These are phyloP conservation scores for Bombus huntii DNA, from an alignment of 1,140 invertebrate genomes.

Conservation along the genomic window DNA sequence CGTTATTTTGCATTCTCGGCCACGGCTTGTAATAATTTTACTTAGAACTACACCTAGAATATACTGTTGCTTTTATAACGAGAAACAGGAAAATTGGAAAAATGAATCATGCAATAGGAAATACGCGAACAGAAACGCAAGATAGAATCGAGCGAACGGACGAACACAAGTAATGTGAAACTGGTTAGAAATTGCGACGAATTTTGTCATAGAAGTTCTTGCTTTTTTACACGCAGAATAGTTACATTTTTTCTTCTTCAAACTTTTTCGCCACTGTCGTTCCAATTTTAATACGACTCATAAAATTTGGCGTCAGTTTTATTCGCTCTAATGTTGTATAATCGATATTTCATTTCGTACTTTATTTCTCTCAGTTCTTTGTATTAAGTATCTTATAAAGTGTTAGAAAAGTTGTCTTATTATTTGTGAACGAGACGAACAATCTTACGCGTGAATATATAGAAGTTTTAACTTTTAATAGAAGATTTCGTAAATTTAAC, in stretches of 20 bases:
- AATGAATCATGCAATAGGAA: background rate
- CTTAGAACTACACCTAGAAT: background rate
- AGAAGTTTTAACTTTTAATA: too few relatives aligned
- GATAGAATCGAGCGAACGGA: too few relatives aligned
- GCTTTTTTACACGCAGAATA: background rate
- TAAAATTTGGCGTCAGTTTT: background rate
- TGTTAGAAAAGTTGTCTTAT: background rate
- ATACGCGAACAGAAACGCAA: background rate
- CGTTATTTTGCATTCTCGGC: background rate
- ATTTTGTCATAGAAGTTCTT: background rate
- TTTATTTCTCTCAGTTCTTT: background rate
- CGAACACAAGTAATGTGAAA: too few relatives aligned
- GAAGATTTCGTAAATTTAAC: too few relatives aligned
- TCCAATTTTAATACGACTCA: too few relatives aligned
- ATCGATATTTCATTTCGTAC: background rate
- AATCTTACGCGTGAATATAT: too few relatives aligned
- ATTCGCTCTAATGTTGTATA: background rate
- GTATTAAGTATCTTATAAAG: too few relatives aligned
- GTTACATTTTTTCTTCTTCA: background rate
- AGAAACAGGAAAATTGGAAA: background rate
- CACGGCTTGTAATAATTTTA: background rate
- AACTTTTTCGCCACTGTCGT: background rate
- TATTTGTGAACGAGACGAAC: too few relatives aligned
- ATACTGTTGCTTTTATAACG: slow-evolving; percentile 17
- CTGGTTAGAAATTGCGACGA: too few relatives aligned